Evolutionary conservation across 1,140 invertebrate species (phyloP).

Genomic region (Temnothorax nylanderi): DNA sequence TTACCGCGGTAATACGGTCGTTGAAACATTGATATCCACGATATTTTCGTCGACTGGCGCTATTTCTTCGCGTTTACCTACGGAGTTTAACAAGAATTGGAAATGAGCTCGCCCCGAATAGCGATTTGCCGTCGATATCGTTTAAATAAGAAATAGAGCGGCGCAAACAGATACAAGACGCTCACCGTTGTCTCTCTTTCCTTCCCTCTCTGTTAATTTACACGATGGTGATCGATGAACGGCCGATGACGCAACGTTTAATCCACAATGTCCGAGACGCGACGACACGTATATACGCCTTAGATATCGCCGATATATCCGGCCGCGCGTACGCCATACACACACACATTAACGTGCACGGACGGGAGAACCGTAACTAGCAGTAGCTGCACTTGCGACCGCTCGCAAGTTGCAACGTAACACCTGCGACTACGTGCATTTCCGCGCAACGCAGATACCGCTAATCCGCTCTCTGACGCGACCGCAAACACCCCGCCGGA

Average conservation of each 20-base stretch:
- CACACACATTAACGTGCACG: too few species aligned
- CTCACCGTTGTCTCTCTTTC: neutral
- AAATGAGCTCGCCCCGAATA: too few species aligned
- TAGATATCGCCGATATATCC: conserved; percentile 63
- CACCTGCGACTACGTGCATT: conserved; percentile 57
- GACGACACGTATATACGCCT: neutral
- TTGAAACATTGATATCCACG: neutral
- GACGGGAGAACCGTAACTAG: conserved; percentile 32
- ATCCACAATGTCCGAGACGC: conserved; percentile 68
- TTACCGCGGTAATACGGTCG: neutral
- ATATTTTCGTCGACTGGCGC: neutral
- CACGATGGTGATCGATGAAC: conserved; percentile 62
- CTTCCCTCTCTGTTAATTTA: neutral
- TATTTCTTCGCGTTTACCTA: neutral
- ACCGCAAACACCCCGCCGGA: neutral
- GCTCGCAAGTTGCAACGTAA: conserved; percentile 38
- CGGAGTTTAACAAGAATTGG: neutral
- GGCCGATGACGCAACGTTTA: conserved; percentile 64
- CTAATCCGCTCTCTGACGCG: conserved; percentile 63
- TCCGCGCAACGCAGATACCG: conserved; percentile 64
- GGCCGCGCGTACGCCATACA: neutral
- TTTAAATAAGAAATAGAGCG: conserved; percentile 44
- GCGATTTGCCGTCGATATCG: conserved; percentile 15
- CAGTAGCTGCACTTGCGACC: conserved; percentile 12
- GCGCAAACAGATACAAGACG: neutral